Conservation (phyloP, 2,888 invertebrate species). For the Tolmerus cingulatus region DNA sequence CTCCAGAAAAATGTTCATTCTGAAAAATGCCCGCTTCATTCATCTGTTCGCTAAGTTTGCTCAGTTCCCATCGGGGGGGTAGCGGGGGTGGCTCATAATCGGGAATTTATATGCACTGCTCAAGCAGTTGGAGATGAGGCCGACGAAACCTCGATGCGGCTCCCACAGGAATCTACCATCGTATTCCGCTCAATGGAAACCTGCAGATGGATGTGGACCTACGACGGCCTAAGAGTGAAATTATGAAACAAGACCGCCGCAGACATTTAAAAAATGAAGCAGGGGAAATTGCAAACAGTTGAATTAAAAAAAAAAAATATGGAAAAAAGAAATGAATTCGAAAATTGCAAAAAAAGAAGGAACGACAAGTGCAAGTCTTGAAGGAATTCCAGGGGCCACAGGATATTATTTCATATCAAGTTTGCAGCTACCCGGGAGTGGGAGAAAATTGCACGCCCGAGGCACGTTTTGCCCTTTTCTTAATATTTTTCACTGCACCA, state of each 20-base stretch:
- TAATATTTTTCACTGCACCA: conserved; percentile 2
- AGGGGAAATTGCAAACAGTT: not conserved
- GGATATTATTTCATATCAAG: not conserved
- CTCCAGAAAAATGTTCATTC: not conserved
- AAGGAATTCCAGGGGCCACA: not conserved
- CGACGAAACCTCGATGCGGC: not conserved
- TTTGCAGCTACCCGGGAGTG: not conserved
- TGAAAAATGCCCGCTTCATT: not conserved
- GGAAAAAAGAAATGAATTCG: not conserved
- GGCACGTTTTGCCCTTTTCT: conserved; percentile 9
- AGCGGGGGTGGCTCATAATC: not conserved
- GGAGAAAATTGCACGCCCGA: not conserved
- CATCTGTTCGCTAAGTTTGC: not conserved
- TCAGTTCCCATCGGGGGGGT: not conserved
- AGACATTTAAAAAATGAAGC: conserved; percentile 10
- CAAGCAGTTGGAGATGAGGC: not conserved
- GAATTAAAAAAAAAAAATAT: not conserved
- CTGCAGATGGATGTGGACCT: not conserved
- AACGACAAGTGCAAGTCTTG: not conserved
- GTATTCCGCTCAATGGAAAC: not conserved
- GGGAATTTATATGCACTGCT: not conserved
- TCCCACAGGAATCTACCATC: not conserved
- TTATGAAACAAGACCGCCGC: conserved; percentile 11
- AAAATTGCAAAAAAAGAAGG: not conserved
- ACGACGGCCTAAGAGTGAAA: conserved; percentile 19